Evolutionary conservation across 2,888 invertebrate species (phyloP).

Genomic region (Theodoxus fluviatilis): DNA sequence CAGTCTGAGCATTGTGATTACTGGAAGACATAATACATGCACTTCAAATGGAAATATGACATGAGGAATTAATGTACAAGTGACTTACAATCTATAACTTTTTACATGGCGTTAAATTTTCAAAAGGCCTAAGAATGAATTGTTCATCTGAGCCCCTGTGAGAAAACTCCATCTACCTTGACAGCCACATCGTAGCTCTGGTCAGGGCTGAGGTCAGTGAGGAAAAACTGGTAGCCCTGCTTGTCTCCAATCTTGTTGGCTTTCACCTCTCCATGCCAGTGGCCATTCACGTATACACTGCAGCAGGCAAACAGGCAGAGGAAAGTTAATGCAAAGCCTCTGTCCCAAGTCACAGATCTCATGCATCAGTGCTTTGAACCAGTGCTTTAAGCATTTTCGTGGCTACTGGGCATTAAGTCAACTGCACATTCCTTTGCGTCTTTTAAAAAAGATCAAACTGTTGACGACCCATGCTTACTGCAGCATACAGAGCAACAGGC

Average conservation of each 20-base stretch:
- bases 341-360: not conserved
- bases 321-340: not conserved
- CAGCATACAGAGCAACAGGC: too few relatives aligned
- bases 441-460: too few relatives aligned
- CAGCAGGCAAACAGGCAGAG: constrained; percentile 31
- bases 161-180: constrained; percentile 43
- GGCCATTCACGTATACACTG: constrained; percentile 61
- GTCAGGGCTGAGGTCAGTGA: constrained; percentile 59
- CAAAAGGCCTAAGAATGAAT: not conserved
- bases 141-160: not conserved
- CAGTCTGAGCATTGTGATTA: too few relatives aligned
- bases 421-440: too few relatives aligned
- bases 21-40: too few relatives aligned
- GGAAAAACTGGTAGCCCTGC: constrained; percentile 62
- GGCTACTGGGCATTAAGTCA: not conserved
- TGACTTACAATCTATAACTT: too few relatives aligned
- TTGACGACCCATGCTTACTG: too few relatives aligned
- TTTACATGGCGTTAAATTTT: not conserved
- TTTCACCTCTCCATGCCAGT: constrained; percentile 62
- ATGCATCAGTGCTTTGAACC: not conserved
- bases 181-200: constrained; percentile 62
- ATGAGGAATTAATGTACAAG: too few relatives aligned
- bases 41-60: too few relatives aligned
- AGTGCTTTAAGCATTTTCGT: not conserved
- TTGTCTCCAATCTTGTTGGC: constrained; percentile 55